A percentile compares a stretch with the other conserved stretches of the same genome.
These are phyloP conservation scores for Sylvilagus bachmani DNA, from an alignment of 2,113 vertebrate species.

Conservation along the genomic window DNA sequence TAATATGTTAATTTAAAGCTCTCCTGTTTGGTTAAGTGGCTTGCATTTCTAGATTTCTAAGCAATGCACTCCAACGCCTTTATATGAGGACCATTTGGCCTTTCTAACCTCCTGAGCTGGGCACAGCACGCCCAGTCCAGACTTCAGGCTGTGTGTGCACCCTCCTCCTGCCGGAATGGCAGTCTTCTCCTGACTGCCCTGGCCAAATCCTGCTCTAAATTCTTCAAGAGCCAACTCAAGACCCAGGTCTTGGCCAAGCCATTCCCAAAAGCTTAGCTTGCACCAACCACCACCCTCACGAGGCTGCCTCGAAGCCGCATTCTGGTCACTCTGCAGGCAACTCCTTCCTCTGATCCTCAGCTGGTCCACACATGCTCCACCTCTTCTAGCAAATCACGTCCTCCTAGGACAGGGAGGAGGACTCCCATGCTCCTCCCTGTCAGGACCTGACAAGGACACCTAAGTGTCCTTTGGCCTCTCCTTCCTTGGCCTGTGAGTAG, in stretches of 20 bases:
- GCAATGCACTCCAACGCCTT: neutral
- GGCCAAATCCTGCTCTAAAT: neutral
- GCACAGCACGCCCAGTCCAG: neutral
- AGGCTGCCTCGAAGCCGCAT: neutral
- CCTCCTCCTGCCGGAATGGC: neutral
- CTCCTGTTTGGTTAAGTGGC: constrained; percentile 58
- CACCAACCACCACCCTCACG: accelerated
- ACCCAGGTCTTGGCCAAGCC: neutral
- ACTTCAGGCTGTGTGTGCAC: too few relatives aligned
- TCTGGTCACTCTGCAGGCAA: too few relatives aligned
- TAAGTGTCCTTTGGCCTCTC: neutral
- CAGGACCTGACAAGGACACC: neutral
- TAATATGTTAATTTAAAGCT: constrained; percentile 55
- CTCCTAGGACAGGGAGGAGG: too few relatives aligned
- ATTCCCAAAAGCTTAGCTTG: neutral
- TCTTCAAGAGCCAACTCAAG: neutral
- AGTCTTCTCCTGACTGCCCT: neutral
- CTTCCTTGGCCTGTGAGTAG: neutral
- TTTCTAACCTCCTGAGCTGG: neutral
- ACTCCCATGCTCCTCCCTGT: neutral
- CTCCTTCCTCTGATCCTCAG: neutral
- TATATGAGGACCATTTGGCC: neutral
- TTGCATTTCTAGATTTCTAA: constrained; percentile 52
- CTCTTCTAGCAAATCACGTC: neutral
- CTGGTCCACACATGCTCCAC: neutral